These are phyloP conservation scores for Drosophila aff. DNA, from an alignment of 1,140 invertebrate species.

Conservation along the genomic window DNA sequence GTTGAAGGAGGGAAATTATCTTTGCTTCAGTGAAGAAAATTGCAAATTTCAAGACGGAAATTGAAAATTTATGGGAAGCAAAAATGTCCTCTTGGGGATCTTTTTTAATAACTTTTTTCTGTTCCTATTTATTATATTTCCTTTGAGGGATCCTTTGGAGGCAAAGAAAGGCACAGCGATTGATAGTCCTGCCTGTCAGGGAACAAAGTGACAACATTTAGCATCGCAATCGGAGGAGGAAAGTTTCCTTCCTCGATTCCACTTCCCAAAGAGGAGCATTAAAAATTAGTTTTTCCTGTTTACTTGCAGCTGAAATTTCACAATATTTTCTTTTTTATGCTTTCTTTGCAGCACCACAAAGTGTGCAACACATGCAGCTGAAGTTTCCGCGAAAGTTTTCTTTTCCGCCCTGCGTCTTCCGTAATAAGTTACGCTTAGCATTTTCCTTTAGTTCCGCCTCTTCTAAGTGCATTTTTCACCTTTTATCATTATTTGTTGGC, in stretches of 20 bases:
- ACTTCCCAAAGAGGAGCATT: conserved; percentile 26
- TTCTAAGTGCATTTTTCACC: conserved; percentile 51
- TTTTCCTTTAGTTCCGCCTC: conserved; percentile 1
- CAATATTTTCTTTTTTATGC: conserved; percentile 37
- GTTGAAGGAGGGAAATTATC: conserved; percentile 36
- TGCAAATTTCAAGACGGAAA: conserved; percentile 64
- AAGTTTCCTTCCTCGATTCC: conserved; percentile 4
- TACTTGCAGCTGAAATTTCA: conserved; percentile 46
- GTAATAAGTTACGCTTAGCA: conserved; percentile 57
- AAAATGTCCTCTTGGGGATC: conserved; percentile 39
- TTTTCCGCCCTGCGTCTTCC: background rate
- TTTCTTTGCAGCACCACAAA: conserved; percentile 48
- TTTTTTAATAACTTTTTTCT: background rate
- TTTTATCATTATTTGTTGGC: conserved; percentile 57
- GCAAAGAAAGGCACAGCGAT: conserved; percentile 20
- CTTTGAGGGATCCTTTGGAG: conserved; percentile 5
- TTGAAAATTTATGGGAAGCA: conserved; percentile 67
- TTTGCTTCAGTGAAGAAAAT: conserved; percentile 60
- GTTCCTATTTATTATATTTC: background rate
- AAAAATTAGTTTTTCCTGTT: conserved; percentile 69
- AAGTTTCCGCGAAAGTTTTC: conserved; percentile 63
- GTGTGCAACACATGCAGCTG: conserved; percentile 68
- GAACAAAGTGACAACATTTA: conserved; percentile 65
- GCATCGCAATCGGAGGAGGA: conserved; percentile 40
- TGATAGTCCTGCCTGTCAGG: conserved; percentile 44